Evolutionary conservation across 2,113 vertebrate genomes (phyloP).

Genomic region (Cephalopholis sonnerati): DNA sequence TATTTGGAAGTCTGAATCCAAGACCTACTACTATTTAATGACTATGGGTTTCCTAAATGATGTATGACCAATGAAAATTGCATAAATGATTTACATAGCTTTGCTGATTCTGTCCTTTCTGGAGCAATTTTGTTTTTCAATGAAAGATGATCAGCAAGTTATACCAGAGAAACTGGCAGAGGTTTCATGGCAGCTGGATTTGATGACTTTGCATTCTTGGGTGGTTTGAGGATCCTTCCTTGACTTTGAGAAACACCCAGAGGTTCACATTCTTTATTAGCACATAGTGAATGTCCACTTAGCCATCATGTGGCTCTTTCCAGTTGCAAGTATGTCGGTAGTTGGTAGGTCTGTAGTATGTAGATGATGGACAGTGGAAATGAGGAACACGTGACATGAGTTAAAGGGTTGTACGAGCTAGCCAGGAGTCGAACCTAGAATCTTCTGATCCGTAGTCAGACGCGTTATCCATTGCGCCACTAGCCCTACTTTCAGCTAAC

Average conservation of each 20-base stretch:
- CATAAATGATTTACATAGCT: not conserved
- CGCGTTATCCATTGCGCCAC: slow-evolving; percentile 91
- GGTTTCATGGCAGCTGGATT: not conserved
- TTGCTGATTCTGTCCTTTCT: not conserved
- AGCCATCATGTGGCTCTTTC: too few species aligned
- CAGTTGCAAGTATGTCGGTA: too few species aligned
- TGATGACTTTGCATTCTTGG: too few species aligned
- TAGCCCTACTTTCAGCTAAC: slow-evolving; percentile 70
- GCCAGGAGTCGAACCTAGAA: slow-evolving; percentile 91
- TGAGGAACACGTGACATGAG: too few species aligned
- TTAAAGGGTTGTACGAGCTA: slow-evolving; percentile 74
- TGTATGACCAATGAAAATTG: not conserved
- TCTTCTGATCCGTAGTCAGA: slow-evolving; percentile 91
- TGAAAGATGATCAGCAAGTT: not conserved
- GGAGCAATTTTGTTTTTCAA: not conserved
- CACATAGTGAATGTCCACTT: too few species aligned
- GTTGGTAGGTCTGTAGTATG: too few species aligned
- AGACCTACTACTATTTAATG: too few species aligned
- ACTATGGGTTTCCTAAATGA: not conserved
- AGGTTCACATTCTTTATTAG: too few species aligned
- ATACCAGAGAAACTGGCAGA: not conserved
- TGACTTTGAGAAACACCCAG: too few species aligned
- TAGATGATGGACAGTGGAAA: too few species aligned
- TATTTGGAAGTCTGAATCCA: not conserved
- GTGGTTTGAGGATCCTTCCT: too few species aligned